Evolutionary conservation across 2,888 invertebrate species (phyloP).

Genomic region (Apamea anceps): DNA sequence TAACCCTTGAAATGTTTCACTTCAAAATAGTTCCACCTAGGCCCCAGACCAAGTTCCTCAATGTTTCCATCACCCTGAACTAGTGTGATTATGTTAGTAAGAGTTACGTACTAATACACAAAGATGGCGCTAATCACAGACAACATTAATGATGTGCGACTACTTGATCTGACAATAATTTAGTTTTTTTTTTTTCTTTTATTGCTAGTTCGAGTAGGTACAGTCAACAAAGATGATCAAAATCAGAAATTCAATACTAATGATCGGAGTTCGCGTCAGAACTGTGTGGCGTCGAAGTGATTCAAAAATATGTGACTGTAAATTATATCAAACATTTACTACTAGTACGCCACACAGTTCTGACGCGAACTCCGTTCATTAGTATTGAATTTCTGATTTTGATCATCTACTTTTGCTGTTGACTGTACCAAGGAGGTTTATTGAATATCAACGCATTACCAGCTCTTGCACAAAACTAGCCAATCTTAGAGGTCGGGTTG

Average conservation of each 20-base stretch:
- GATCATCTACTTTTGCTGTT: too few relatives aligned
- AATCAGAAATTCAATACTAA: too few relatives aligned
- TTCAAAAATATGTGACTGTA: too few relatives aligned
- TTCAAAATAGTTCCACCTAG: conserved; percentile 54
- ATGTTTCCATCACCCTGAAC: conserved; percentile 33
- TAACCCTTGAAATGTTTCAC: conserved; percentile 66
- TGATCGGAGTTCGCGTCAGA: too few relatives aligned
- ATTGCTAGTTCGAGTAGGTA: conserved; percentile 13
- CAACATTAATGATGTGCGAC: conserved; percentile 48
- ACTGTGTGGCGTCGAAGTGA: too few relatives aligned
- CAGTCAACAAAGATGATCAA: too few relatives aligned
- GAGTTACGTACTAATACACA: conserved; percentile 52
- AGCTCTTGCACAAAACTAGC: conserved; percentile 19
- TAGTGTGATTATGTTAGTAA: conserved; percentile 46
- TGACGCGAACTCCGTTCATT: too few relatives aligned
- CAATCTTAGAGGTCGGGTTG: conserved; percentile 44
- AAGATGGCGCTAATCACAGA: conserved; percentile 66
- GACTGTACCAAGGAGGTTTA: conserved; percentile 10
- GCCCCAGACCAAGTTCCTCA: conserved; percentile 25
- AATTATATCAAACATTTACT: too few relatives aligned
- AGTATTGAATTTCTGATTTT: too few relatives aligned
- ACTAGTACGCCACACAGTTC: too few relatives aligned
- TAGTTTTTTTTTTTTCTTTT: background rate
- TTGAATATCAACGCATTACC: conserved; percentile 14
- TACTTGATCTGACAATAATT: conserved; percentile 45